These are phyloP conservation scores for Archips crataeganus DNA, from an alignment of 2,888 invertebrate species.

Conservation along the genomic window DNA sequence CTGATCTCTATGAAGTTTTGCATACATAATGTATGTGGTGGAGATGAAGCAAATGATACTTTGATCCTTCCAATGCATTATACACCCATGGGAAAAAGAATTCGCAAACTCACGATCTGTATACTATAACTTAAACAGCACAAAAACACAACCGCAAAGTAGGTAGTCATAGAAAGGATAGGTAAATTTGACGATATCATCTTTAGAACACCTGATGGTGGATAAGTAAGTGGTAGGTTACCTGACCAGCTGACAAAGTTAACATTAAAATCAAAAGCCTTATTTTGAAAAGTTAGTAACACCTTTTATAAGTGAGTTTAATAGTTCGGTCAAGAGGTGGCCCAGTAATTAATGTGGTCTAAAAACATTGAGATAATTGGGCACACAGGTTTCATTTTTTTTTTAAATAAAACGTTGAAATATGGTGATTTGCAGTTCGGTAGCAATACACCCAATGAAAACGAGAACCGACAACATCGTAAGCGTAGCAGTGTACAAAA, in stretches of 20 bases:
- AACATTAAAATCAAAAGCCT: not conserved
- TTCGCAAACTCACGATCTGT: not conserved
- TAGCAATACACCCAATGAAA: not conserved
- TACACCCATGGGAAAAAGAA: not conserved
- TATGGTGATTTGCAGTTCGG: no score
- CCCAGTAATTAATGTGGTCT: no score
- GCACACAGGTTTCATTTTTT: not conserved
- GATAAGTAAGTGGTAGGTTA: no score
- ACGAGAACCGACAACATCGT: not conserved
- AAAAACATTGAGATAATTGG: no score
- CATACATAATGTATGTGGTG: slow-evolving; percentile 4
- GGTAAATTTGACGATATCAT: no score
- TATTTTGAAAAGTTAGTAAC: no score
- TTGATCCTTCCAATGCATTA: not conserved
- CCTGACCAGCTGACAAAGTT: not conserved
- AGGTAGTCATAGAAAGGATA: no score
- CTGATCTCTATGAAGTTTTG: slow-evolving; percentile 4
- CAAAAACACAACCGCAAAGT: no score
- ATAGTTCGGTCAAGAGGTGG: no score
- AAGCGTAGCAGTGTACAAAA: not conserved
- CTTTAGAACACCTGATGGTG: no score
- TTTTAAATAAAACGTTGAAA: not conserved
- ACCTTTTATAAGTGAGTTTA: no score
- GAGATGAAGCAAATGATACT: not conserved
- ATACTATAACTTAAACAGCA: no score